Conservation (phyloP, 2,888 invertebrate genomes). For the Acrobasis repandana region DNA sequence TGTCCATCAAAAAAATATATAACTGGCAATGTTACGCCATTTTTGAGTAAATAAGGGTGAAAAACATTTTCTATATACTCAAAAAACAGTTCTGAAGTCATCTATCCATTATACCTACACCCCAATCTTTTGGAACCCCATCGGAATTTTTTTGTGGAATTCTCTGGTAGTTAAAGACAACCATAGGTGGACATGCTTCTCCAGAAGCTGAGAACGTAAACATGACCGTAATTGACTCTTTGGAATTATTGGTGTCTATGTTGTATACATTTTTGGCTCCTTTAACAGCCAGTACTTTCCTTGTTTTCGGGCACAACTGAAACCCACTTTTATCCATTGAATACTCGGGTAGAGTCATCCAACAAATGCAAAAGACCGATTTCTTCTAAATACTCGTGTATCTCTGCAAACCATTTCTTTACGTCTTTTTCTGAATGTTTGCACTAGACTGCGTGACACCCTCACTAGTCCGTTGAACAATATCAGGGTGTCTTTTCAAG, state of each 20-base stretch:
- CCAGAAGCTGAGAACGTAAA: conserved; percentile 40
- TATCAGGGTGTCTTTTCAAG: conserved; percentile 30
- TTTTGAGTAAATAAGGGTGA: no score
- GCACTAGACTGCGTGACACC: conserved; percentile 34
- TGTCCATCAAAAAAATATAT: no score
- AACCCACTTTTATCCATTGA: no score
- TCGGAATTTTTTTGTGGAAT: conserved; percentile 36
- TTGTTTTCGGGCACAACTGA: no score
- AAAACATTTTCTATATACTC: conserved; percentile 40
- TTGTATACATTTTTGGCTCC: no score
- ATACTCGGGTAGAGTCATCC: no score
- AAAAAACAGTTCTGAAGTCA: conserved; percentile 43
- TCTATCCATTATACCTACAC: conserved; percentile 45
- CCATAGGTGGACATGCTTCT: conserved; percentile 34
- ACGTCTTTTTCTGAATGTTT: conserved; percentile 32
- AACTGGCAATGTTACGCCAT: no score
- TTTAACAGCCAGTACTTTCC: no score
- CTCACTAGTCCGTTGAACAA: conserved; percentile 27
- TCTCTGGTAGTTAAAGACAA: conserved; percentile 38
- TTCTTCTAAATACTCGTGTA: conserved; percentile 29
- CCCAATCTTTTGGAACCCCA: conserved; percentile 39
- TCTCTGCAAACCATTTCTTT: conserved; percentile 33
- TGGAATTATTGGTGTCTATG: no score
- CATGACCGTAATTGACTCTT: no score
- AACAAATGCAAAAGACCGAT: no score